Base-by-base conservation (phyloP, 2,797 vertebrate species). In the Microctenopoma steveboyesi region DNA sequence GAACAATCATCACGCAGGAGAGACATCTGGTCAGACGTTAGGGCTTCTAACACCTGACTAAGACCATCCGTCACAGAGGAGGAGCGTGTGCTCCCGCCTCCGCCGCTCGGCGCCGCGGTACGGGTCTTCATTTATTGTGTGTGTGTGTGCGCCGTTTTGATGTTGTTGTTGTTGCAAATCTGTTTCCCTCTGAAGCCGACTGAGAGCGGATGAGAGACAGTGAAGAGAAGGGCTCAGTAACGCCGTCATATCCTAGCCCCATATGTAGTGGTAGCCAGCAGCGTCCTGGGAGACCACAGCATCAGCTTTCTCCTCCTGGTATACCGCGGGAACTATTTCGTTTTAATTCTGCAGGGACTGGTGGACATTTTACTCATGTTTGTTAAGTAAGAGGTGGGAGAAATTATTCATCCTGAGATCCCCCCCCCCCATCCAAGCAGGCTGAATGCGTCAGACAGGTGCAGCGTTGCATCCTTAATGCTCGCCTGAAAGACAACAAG, bases 141-240 rank as follows among this genome's bases (percentile, higher is more conserved):
- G 52, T 47, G 52, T 56, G 43, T 27, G 22, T 22, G 22, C 22
- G 22, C 22, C 58, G 22, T 48, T 74, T 56, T 58, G 51, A 48
- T 60, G 76, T 77, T 58, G 51, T 50, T 60, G 76, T 77, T 64
- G 57, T 65, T 65, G 74, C 74, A 78, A 79, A 83, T 87, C 69
- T 13, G 57, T 75, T 73, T 62, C 64, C 35, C 30, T 69, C 46
- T 45, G 61, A 61, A 58, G 58, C 15, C 42, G 69, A 71, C 63
- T 43, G 47, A 53, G 65, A 14, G 25, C 49, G 58, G 56, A 64
- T 27, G 58, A 62, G 59, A 52, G 50, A 49, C 54, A 49, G 18
- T 15, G 14, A 51, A 42, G 47, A 40, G 68, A 52, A 22, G 45
- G 50, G 58, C 46, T 75, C 47, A 39, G 74, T 62, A 47, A 72